These are phyloP conservation scores for Falco naumanni DNA, from an alignment of 2,797 vertebrate genomes.

Conservation along the genomic window DNA sequence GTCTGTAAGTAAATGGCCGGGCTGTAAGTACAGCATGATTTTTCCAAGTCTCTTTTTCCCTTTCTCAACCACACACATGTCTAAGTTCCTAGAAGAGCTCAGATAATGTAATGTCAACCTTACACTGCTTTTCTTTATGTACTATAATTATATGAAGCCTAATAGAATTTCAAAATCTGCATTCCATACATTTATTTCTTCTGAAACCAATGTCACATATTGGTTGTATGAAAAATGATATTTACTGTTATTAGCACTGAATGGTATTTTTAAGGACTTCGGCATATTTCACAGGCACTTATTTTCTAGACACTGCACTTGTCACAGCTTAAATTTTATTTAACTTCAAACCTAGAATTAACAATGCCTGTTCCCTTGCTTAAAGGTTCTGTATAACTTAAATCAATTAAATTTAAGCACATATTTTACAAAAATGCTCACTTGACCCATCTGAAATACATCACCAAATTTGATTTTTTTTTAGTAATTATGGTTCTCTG, in stretches of 20 bases:
- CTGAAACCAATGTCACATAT: conserved; percentile 57
- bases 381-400: conserved; percentile 61
- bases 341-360: conserved; percentile 69
- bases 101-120: conserved; percentile 66
- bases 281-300: conserved; percentile 66
- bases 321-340: conserved; percentile 71
- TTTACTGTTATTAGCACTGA: conserved; percentile 67
- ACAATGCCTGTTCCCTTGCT: conserved; percentile 52
- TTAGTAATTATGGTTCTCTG: conserved; percentile 23
- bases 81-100: conserved; percentile 60
- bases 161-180: conserved; percentile 73
- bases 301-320: conserved; percentile 68
- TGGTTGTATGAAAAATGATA: conserved; percentile 61
- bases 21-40: conserved; percentile 3
- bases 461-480: conserved; percentile 1
- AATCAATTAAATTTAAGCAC: conserved; percentile 57
- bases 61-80: conserved; percentile 41
- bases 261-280: conserved; percentile 68
- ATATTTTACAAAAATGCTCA: conserved; percentile 51
- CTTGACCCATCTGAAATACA: conserved; percentile 57
- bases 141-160: conserved; percentile 64
- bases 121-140: conserved; percentile 63
- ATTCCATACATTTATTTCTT: conserved; percentile 70
- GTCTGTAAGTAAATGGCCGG: conserved; percentile 30
- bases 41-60: conserved; percentile 48